Percentiles rank a stretch among this genome's conserved stretches.
Evolutionary conservation across 2,888 invertebrate genomes (phyloP).

Genomic region (Aphodius sticticus): DNA sequence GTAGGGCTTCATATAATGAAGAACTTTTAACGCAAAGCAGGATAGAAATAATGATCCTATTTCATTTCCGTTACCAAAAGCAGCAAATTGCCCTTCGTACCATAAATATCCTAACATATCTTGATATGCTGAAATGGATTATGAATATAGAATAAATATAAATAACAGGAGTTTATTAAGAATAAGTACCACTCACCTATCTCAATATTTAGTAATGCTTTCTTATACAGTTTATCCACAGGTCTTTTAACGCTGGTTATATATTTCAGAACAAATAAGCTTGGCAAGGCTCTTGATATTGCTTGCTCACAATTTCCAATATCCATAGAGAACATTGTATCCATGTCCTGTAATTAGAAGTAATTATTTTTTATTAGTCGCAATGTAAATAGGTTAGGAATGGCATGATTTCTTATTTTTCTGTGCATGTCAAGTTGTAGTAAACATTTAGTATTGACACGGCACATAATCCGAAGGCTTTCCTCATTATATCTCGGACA

Average conservation of each 20-base stretch:
- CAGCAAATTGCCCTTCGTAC: neutral
- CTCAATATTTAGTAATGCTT: neutral
- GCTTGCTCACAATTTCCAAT: neutral
- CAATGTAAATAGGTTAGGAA: no score
- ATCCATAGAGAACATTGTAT: neutral
- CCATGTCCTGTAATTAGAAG: neutral
- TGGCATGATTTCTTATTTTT: no score
- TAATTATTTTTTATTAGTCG: no score
- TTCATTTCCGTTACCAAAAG: neutral
- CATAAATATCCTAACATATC: neutral
- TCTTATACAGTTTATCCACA: neutral
- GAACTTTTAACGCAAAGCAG: neutral
- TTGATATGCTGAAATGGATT: neutral
- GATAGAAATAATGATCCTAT: neutral
- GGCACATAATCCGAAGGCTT: no score
- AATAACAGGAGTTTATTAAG: no score
- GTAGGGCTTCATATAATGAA: neutral
- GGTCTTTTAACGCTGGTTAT: neutral
- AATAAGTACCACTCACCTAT: neutral
- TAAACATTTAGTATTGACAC: no score
- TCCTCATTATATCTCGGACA: no score
- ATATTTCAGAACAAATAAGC: neutral
- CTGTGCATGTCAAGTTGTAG: no score
- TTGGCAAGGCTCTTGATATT: neutral
- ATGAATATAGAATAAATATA: neutral